Base-by-base conservation (phyloP, 2,888 invertebrate species). In the Thalpophila matura region DNA sequence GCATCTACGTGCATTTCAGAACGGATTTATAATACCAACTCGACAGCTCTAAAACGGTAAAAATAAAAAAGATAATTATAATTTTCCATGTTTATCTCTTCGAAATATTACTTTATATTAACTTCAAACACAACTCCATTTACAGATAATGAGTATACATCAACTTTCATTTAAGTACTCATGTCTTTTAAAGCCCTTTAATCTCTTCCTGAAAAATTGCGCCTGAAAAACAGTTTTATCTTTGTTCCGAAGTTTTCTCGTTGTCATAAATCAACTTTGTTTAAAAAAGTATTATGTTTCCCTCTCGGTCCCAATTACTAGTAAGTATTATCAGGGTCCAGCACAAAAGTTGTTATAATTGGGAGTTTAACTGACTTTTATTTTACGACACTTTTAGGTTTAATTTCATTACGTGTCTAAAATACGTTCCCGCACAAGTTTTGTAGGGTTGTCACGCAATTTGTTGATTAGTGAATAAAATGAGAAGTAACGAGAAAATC, bases 141-240 rank as follows among this genome's bases (percentile, higher is more conserved):
- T 33, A 49, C 47, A 46, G 45, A 46, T 61, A 42, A 51, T 40
- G 33, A 35, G 29, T 35, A 24, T 40, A 27, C 33, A 56, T 60
- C 16, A 70, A 60, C 31, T 55, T 51, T n/a, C 24, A 12, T 49
- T 51, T 60, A n/a, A n/a, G n/a, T 29, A 18, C 31, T 37, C 4
- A 35, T 60, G 40, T 40, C n/a, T 22, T 56, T 50, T 29, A 45
- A 35, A 40, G 18, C 43, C 20, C 33, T 55, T 47, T 67, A 55
- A 67, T 53, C 38, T 58, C 18, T 31, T 45, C 27, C 16, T 62
- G 43, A 58, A 47, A 55, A 58, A 58, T 49, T 22, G 9, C 16
- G 24, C 10, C 24, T 12, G 18, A 26, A 59, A 71, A 54, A 58
- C 53, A 49, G 62, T 67, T 67, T 72, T 49, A 58, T 58, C 35